Conservation (phyloP, 2,888 invertebrate genomes). For the Dascillus cervinus region DNA sequence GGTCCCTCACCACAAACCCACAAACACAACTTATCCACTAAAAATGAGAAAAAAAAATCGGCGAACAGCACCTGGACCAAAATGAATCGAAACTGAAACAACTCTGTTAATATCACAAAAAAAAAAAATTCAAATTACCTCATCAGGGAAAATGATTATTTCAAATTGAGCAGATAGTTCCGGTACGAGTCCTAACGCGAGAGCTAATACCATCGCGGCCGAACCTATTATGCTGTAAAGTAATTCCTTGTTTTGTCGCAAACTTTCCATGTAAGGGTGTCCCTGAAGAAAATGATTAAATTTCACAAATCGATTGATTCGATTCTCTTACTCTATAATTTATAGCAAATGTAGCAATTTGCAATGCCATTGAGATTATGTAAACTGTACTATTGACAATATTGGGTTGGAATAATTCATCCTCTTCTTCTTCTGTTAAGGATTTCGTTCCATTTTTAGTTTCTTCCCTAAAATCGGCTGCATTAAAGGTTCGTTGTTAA, state of each 20-base stretch:
- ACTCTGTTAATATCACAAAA: constrained; percentile 1
- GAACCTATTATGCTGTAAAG: constrained; percentile 85
- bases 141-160: constrained; percentile 87
- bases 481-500: background rate
- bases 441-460: constrained; percentile 16
- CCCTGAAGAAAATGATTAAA: constrained; percentile 56
- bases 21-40: constrained; percentile 77
- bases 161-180: constrained; percentile 87
- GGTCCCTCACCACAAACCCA: constrained; percentile 81
- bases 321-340: constrained; percentile 82
- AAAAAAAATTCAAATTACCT: constrained; percentile 54
- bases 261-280: constrained; percentile 97
- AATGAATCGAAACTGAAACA: constrained; percentile 79
- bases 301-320: constrained; percentile 9
- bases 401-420: constrained; percentile 83
- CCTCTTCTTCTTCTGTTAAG: constrained; percentile 57
- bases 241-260: constrained; percentile 85
- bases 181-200: constrained; percentile 79
- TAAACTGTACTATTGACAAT: constrained; percentile 97
- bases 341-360: constrained; percentile 97
- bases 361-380: constrained; percentile 94
- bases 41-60: constrained; percentile 79
- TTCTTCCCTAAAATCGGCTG: constrained; percentile 10
- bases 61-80: constrained; percentile 75
- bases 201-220: constrained; percentile 69